Base-by-base conservation (phyloP, 2,888 invertebrate genomes). In the Nezara viridula region DNA sequence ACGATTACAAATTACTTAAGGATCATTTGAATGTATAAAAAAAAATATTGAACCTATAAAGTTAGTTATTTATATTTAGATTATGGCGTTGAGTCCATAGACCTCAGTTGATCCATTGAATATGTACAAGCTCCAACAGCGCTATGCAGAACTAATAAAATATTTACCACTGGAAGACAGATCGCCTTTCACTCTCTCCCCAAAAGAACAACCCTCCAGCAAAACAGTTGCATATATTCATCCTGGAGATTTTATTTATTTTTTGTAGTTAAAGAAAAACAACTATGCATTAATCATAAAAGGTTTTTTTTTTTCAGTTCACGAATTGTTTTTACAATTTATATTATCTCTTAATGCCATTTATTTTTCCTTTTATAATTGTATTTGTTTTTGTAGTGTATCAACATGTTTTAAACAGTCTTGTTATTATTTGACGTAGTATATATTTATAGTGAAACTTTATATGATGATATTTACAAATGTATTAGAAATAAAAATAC, bases 61-160 rank as follows among this genome's bases (percentile, higher is more conserved):
- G n/a, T n/a, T n/a, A n/a, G n/a, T n/a, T n/a, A n/a, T n/a, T n/a
- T n/a, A n/a, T n/a, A n/a, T n/a, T 73, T 32, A 73, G n/a, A 27
- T 60, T 60, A 60, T 27, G 24, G 60, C 27, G 10, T 73, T 73
- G 19, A 73, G 32, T 73, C 10, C 1, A 37, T 19, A 19, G 16
- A 19, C 37, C 37, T 12, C 9, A 21, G 7, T 37, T 21, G 19
- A 37, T 73, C 19, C 66, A 73, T 73, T 73, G 19, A 37, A 37
- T 73, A 73, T 73, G 1, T 7, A 37, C 32, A 37, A 73, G 32
- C 19, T 21, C 7, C 32, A 32, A 37, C 0, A 73, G 66, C 66
- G 66, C 66, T 73, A 73, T 73, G 66, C 32, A 73, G 32, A 73
- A 73, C 66, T 73, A 73, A 73, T 73, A 73, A 73, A 73, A 73